A percentile compares a stretch with the other conserved stretches of the same genome.
phyloP scores from a whole-genome alignment of 2,113 vertebrate species.

The Ceyx melanurus region DNA sequence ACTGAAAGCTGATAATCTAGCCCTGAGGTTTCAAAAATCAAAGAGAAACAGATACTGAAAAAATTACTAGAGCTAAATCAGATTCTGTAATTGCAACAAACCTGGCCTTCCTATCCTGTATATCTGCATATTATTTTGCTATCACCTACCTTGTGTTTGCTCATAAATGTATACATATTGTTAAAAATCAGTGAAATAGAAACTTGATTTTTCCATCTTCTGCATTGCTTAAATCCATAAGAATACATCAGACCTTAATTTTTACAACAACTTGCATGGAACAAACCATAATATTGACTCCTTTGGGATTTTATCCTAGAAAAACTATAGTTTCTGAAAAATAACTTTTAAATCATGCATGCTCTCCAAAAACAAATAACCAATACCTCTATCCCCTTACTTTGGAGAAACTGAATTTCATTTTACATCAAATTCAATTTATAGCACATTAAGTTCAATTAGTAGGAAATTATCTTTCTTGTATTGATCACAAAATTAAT shows the following conservation, averaged over 20 bases:
- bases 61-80: neutral
- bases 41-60: neutral
- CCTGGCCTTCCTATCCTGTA: neutral
- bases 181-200: neutral
- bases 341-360: neutral
- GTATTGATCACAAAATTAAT: neutral
- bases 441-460: neutral
- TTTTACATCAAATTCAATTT: neutral
- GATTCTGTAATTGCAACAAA: neutral
- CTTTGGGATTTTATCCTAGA: neutral
- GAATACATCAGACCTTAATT: neutral
- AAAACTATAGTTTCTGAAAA: neutral
- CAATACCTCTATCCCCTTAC: neutral
- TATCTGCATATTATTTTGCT: neutral
- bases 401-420: neutral
- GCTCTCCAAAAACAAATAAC: neutral
- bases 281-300: no score
- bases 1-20: slow-evolving; percentile 24
- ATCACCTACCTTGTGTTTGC: neutral
- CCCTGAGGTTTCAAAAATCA: slow-evolving; percentile 19
- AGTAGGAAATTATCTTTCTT: neutral
- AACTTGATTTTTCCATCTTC: neutral
- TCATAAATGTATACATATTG: neutral
- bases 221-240: neutral
- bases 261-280: neutral